These are phyloP conservation scores for Aldabrachelys gigantea DNA, from an alignment of 2,113 vertebrate species.

Conservation along the genomic window DNA sequence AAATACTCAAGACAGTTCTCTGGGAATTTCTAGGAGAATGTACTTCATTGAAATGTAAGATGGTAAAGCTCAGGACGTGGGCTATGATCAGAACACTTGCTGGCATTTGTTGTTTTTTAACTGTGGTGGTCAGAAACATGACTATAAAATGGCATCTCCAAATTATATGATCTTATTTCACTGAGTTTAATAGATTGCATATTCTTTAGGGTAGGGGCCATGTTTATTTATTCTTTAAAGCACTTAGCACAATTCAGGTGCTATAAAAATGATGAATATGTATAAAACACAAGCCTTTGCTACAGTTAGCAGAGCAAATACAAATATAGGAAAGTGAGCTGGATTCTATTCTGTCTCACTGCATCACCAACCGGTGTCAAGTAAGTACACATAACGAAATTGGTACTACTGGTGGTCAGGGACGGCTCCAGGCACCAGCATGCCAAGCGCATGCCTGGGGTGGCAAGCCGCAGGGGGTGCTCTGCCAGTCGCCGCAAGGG, in stretches of 20 bases:
- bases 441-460: too few species aligned
- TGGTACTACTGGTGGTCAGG: not conserved
- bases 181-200: not conserved
- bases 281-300: not conserved
- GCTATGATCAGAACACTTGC: not conserved
- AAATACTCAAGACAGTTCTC: not conserved
- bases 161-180: not conserved
- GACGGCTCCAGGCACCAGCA: too few species aligned
- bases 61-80: not conserved
- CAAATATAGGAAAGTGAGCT: not conserved
- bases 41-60: not conserved
- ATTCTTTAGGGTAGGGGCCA: not conserved
- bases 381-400: not conserved
- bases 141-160: not conserved
- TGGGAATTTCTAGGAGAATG: not conserved
- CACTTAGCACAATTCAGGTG: not conserved
- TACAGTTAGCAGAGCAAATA: not conserved
- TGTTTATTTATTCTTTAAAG: not conserved
- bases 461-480: too few species aligned
- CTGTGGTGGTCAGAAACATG: not conserved
- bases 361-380: fast-evolving
- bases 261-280: not conserved
- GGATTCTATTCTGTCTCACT: not conserved
- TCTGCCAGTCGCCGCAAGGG: too few species aligned
- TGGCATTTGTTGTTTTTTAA: not conserved